Base-by-base conservation (phyloP, 1,140 invertebrate species). In the Lerema accius region DNA sequence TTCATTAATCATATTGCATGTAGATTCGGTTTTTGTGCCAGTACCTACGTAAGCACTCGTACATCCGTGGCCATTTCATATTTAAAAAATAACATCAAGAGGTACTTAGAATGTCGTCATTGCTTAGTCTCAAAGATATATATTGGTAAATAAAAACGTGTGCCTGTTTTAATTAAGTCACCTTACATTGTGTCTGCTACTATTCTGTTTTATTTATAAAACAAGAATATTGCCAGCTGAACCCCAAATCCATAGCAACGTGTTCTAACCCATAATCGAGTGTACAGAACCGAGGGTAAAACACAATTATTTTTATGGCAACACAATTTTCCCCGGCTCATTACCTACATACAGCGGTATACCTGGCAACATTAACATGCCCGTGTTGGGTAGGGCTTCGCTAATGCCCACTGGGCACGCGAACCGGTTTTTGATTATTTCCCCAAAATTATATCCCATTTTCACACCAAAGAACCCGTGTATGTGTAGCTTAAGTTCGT, bases 251-350 rank as follows among this genome's bases (percentile, higher is more conserved):
- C 37, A 40, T 53, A 53, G 14, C 28, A 53, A 40, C 50, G 37
- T 53, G 19, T 28, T 55, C 51, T 55, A 55, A 55, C 51, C 51
- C 39, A 55, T 81, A 83, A 84, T 86, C 81, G 78, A 82, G 71
- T 75, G 76, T 76, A 78, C 62, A 76, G 71, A 77, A 67, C 67
- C 28, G 61, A 72, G 71, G 76, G 75, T 73, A 75, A 50, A 86
- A 86, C 78, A 81, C 82, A 86, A 89, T 89, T 87, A 89, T 87
- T 89, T 89, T 89, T 89, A 89, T 87, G 82, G 84, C 84, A 84
- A 84, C 86, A 86, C 86, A 87, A 87, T 89, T 89, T 86, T 84
- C 83, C 80, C 75, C 73, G 83, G 83, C 80, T 89, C 84, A 89
- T 89, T 89, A 88, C 78, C 79, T 84, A 81, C 82, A 81, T 78